Evolutionary conservation across 2,113 vertebrate species (phyloP).

Genomic region (Cyanoderma ruficeps): DNA sequence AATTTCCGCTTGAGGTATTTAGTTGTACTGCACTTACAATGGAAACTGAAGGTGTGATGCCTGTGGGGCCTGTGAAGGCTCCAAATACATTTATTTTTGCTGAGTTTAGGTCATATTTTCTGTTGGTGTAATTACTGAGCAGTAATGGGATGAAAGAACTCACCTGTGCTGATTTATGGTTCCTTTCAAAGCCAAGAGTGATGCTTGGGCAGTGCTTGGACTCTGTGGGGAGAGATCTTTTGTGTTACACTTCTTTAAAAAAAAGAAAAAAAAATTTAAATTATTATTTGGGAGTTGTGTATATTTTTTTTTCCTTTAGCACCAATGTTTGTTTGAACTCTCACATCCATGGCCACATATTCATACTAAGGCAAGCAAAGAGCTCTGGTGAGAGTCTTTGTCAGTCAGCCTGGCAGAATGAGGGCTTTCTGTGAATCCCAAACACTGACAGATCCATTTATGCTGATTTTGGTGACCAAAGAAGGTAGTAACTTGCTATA

Average conservation of each 20-base stretch:
- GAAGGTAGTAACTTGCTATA: not conserved
- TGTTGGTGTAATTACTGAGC: not conserved
- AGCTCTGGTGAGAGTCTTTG: not conserved
- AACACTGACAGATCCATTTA: not conserved
- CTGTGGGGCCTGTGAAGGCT: not conserved
- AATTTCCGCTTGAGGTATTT: slow-evolving; percentile 24
- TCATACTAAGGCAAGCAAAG: not conserved
- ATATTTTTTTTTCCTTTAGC: not conserved
- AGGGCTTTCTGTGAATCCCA: not conserved
- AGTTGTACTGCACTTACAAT: not conserved
- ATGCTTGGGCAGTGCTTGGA: not conserved
- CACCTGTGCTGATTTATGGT: not conserved
- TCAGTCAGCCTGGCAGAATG: not conserved
- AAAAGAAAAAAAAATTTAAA: not conserved
- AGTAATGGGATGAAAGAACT: not conserved
- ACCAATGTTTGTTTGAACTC: not conserved
- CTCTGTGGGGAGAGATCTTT: not conserved
- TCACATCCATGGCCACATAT: rapidly evolving
- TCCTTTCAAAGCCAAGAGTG: not conserved
- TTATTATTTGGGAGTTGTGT: not conserved
- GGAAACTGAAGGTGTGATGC: not conserved
- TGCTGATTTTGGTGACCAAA: not conserved
- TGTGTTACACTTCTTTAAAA: not conserved
- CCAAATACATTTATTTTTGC: not conserved
- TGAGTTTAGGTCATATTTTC: not conserved